Base-by-base conservation (phyloP, 2,113 vertebrate species). In the Nestor notabilis region DNA sequence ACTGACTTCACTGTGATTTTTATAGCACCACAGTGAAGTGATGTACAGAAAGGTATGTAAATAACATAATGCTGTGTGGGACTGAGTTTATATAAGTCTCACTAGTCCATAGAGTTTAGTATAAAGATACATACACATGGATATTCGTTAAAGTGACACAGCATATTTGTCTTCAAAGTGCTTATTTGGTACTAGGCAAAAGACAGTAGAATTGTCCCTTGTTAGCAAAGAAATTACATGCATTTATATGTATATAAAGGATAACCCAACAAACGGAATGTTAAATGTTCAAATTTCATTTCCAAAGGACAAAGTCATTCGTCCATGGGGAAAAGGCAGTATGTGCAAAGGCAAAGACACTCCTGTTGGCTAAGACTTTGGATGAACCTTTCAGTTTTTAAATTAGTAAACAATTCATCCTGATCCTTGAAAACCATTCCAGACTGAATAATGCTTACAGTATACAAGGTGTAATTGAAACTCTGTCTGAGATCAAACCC, bases 401-500 rank as follows among this genome's bases (percentile, higher is more conserved):
- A 89, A 82, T 93, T 70, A 89, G 52, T 87, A 79, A 94, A 61
- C 39, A 87, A 66, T 64, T 91, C 37, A 53, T 72, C 46, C 24
- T 83, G 69, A 82, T 87, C 43, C 39, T 56, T 93, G 60, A 82
- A 94, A 96, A 89, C 12, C 39, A 77, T 87, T 97, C 31, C 94
- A 95, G 83, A 75, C 81, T 93, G 56, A 95, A 72, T 68, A 64
- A 81, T 94, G 88, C 76, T 77, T 79, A 65, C 33, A 65, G 89
- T 90, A 72, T 87, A 85, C 28, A 91, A 91, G 70, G 35, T 84
- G 41, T 89, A 97, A 89, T 65, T 80, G 75, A 96, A 96, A 86
- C 46, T 76, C 53, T 87, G 27, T 55, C 69, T 83, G 77, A 69
- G 69, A 61, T 71, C 35, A 93, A 88, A 52, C 87, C 66, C 83